Evolutionary conservation across 2,888 invertebrate genomes (phyloP).

Genomic region (Leptinotarsa juncta): DNA sequence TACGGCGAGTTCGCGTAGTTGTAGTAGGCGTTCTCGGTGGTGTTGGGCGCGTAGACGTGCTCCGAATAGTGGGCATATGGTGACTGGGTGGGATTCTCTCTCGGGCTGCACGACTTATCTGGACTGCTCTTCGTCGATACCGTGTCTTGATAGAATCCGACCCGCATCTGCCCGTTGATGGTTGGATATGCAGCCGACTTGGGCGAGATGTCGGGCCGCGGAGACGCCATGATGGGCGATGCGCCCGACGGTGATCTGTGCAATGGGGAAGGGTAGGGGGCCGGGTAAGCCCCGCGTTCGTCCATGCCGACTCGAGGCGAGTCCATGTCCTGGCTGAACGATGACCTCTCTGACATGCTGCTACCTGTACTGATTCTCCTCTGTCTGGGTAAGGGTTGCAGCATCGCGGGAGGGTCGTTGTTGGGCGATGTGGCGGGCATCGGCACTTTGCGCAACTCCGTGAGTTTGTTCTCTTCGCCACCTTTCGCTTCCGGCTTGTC

Average conservation of each 20-base stretch:
- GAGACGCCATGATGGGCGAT: slow-evolving; percentile 75
- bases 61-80: slow-evolving; percentile 70
- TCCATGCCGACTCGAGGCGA: slow-evolving; percentile 76
- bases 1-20: slow-evolving; percentile 61
- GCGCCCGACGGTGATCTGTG: slow-evolving; percentile 79
- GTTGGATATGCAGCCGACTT: slow-evolving; percentile 77
- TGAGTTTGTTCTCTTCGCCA: slow-evolving; percentile 60
- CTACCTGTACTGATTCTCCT: slow-evolving; percentile 83
- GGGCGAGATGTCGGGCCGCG: slow-evolving; percentile 76
- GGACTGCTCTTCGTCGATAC: slow-evolving; percentile 87
- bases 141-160: slow-evolving; percentile 90
- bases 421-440: slow-evolving; percentile 58
- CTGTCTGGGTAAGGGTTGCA: slow-evolving; percentile 64
- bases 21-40: slow-evolving; percentile 63
- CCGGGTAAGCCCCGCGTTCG: slow-evolving; percentile 74
- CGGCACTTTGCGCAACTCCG: slow-evolving; percentile 58
- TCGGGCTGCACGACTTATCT: slow-evolving; percentile 85
- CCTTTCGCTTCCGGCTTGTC: slow-evolving; percentile 65
- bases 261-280: slow-evolving; percentile 79
- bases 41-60: slow-evolving; percentile 71
- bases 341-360: slow-evolving; percentile 82
- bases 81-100: slow-evolving; percentile 77
- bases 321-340: slow-evolving; percentile 82
- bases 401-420: slow-evolving; percentile 61
- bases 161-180: slow-evolving; percentile 85